Conservation (phyloP, 2,113 vertebrate species). For the Heterotis niloticus region DNA sequence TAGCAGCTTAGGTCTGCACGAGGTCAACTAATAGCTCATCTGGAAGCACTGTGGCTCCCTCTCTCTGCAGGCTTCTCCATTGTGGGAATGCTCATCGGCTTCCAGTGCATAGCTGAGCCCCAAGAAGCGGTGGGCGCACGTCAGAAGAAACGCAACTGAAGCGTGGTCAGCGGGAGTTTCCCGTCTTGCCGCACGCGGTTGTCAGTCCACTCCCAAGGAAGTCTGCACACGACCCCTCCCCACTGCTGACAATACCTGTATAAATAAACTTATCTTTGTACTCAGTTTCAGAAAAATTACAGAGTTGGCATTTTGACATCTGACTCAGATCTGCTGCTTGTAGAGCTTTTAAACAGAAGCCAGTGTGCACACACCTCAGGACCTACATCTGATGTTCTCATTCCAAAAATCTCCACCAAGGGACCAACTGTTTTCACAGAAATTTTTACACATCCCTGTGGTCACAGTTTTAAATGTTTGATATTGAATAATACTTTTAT, state of each 20-base stretch:
- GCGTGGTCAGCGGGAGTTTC: neutral
- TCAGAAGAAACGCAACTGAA: constrained; percentile 87
- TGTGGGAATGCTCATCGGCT: constrained; percentile 86
- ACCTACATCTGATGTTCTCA: neutral
- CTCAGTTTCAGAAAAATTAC: neutral
- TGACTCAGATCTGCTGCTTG: neutral
- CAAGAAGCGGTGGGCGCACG: constrained; percentile 63
- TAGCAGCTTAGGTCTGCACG: neutral
- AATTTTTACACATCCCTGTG: constrained; percentile 2
- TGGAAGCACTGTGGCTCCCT: neutral
- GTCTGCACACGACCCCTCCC: neutral
- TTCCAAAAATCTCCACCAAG: neutral
- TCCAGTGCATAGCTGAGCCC: constrained; percentile 72
- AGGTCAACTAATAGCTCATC: neutral
- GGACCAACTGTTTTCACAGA: neutral
- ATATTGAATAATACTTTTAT: constrained; percentile 8
- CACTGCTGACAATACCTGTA: neutral
- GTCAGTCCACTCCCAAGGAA: neutral
- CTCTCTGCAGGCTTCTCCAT: constrained; percentile 78
- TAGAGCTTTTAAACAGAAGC: neutral
- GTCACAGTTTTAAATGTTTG: constrained; percentile 5
- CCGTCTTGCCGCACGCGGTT: neutral
- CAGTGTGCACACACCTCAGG: too few species aligned
- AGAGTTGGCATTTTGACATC: neutral
- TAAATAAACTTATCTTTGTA: neutral